phyloP scores from a whole-genome alignment of 2,888 invertebrate genomes.

The Geophilus truncorum region DNA sequence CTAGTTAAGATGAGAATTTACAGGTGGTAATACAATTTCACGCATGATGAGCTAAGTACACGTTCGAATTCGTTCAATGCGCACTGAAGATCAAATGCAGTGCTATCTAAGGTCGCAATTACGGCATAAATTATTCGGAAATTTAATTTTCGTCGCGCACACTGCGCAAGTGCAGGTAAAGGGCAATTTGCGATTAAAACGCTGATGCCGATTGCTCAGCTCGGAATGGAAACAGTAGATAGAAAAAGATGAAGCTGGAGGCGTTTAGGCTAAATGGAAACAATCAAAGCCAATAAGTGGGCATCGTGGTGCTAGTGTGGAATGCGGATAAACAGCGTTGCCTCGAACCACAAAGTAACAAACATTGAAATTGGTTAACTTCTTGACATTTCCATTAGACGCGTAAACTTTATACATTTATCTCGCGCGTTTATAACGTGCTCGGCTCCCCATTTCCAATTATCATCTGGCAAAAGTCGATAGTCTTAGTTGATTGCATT shows the following conservation, averaged over 20 bases:
- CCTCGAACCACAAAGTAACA: background rate
- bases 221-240: no score
- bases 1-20: background rate
- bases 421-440: background rate
- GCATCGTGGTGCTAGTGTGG: background rate
- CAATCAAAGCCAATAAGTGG: background rate
- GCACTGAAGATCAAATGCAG: no score
- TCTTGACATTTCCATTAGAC: background rate
- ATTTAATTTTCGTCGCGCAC: no score
- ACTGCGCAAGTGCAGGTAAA: no score
- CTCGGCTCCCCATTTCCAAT: background rate
- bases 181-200: no score
- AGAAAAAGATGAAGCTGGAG: no score
- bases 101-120: no score
- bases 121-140: no score
- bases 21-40: background rate
- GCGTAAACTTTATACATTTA: background rate
- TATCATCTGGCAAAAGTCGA: background rate
- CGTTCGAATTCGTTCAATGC: no score
- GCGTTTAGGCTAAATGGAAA: background rate
- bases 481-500: background rate
- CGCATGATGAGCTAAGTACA: background rate
- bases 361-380: background rate
- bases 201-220: no score
- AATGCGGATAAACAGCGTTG: background rate